These are phyloP conservation scores for Anguilla rostrata DNA, from an alignment of 2,113 vertebrate species.

Conservation along the genomic window DNA sequence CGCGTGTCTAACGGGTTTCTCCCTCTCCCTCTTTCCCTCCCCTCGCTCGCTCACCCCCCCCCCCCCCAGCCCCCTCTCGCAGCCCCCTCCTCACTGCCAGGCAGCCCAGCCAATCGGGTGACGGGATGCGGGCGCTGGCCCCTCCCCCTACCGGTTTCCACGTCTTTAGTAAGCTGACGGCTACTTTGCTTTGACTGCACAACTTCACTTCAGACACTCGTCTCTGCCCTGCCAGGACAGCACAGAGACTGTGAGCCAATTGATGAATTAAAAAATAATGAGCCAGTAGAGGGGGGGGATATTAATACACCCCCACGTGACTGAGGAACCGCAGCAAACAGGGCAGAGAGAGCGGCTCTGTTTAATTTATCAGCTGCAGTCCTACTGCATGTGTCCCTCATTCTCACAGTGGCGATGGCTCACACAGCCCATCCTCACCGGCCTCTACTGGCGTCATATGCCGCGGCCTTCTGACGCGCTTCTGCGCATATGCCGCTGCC, in stretches of 20 bases:
- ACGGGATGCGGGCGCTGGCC: slow-evolving; percentile 37
- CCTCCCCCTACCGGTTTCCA: slow-evolving; percentile 59
- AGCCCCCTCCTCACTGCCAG: slow-evolving; percentile 64
- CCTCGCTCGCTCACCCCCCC: slow-evolving; percentile 39
- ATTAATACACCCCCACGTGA: slow-evolving; percentile 27
- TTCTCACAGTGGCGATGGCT: not conserved
- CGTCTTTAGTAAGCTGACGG: slow-evolving; percentile 80
- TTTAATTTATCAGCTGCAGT: not conserved
- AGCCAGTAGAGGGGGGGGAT: not conserved
- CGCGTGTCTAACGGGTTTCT: slow-evolving; percentile 79
- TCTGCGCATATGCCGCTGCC: too few species aligned
- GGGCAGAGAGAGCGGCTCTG: not conserved
- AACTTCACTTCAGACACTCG: slow-evolving; percentile 61
- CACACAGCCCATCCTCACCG: not conserved
- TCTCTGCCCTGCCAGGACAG: slow-evolving; percentile 31
- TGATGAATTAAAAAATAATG: slow-evolving; percentile 41
- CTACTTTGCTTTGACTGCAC: slow-evolving; percentile 74
- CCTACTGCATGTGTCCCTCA: not conserved
- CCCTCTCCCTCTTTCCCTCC: slow-evolving; percentile 61
- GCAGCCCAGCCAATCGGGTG: slow-evolving; percentile 49
- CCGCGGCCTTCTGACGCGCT: too few species aligned
- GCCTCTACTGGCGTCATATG: too few species aligned
- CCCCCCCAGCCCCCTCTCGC: slow-evolving; percentile 39
- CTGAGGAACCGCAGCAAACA: slow-evolving; percentile 11
- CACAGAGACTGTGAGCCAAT: slow-evolving; percentile 36